Evolutionary conservation across 2,113 vertebrate species (phyloP), one percentile per base, ranked within the genome.

Genomic region (Zingel zingel): DNA sequence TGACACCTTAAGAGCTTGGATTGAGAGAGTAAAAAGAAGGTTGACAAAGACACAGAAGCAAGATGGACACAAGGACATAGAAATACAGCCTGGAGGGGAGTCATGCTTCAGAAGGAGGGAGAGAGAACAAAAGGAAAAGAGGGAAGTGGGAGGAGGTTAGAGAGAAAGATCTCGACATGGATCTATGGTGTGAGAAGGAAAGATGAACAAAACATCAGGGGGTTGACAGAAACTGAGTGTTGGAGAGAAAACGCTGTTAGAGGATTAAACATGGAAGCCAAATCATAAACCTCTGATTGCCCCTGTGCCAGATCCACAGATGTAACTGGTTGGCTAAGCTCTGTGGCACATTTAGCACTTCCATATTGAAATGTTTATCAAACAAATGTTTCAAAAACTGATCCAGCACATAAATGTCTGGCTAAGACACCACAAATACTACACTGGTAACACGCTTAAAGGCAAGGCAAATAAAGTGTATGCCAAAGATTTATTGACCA

Each of bases 311-410:
- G 87, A 79, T 45, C 74, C 85, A 80, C 84, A 92, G 91, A 91
- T 90, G 87, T 47, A 83, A 77, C 84, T 33, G 51, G 70, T 88
- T 89, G 89, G 83, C 83, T 15, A 6, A 21, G 77, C 74, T 48
- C 66, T 45, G 74, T 25, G 50, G 83, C 80, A 77, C 81, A 89
- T 79, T 86, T 77, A 88, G 88, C 82, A 67, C 68, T 75, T 50
- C 75, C 78, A 77, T 88, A 89, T 77, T 86, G 80, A 89, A 88
- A 84, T 86, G 74, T 90, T 92, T 81, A 85, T 79, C 81, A 85
- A 82, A 84, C 86, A 86, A 93, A 89, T 86, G 75, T 82, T 80
- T 78, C 23, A 39, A 61, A 81, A 80, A 78, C 25, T 2, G 19
- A 69, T 39, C 47, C 51, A 88, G 67, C 67, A 82, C 50, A 84